Conservation (phyloP, 2,113 vertebrate species). For the Pterocles burchelli region DNA sequence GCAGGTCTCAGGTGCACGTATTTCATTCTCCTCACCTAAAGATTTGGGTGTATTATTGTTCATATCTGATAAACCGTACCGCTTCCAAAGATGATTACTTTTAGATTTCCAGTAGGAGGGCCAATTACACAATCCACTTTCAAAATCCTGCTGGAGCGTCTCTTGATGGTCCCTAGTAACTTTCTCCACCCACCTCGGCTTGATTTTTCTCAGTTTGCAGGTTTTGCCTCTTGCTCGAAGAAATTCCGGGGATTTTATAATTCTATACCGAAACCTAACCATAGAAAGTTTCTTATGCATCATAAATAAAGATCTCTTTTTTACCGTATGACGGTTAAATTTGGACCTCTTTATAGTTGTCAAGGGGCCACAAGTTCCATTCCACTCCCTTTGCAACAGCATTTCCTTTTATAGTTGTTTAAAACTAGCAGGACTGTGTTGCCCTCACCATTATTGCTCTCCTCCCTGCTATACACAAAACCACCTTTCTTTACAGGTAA, state of each 20-base stretch:
- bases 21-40: slow-evolving; percentile 51
- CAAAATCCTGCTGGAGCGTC: slow-evolving; percentile 14
- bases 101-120: slow-evolving; percentile 66
- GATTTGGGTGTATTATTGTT: slow-evolving; percentile 66
- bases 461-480: background rate
- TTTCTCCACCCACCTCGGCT: slow-evolving; percentile 72
- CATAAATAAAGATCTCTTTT: slow-evolving; percentile 79
- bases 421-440: slow-evolving; percentile 56
- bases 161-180: slow-evolving; percentile 70
- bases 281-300: slow-evolving; percentile 83
- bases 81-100: slow-evolving; percentile 47
- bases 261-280: slow-evolving; percentile 77
- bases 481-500: slow-evolving; percentile 61
- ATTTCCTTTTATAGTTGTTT: slow-evolving; percentile 71
- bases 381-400: slow-evolving; percentile 66
- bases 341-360: slow-evolving; percentile 65
- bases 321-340: slow-evolving; percentile 74
- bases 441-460: slow-evolving; percentile 53
- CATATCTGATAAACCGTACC: slow-evolving; percentile 73
- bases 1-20: slow-evolving; percentile 25
- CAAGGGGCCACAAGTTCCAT: slow-evolving; percentile 67
- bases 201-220: slow-evolving; percentile 73
- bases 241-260: slow-evolving; percentile 74
- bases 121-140: slow-evolving; percentile 46
- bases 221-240: slow-evolving; percentile 75